phyloP scores from a whole-genome alignment of 2,888 invertebrate genomes.

The Megaustenia siamemsis region DNA sequence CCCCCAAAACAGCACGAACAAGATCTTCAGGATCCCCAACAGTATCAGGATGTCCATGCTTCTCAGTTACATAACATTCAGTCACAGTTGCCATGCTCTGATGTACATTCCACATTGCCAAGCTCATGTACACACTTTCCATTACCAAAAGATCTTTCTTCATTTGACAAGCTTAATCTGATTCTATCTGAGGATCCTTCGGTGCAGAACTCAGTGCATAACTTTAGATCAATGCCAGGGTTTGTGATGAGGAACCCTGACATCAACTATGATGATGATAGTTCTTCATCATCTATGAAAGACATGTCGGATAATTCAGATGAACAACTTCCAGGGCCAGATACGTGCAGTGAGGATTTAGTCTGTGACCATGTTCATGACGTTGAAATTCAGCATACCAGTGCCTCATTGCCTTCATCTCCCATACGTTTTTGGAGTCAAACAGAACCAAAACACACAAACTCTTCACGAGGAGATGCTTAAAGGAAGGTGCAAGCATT shows the following conservation, averaged over 20 bases:
- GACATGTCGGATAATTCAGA: background rate
- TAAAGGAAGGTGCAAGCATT: slow-evolving; percentile 70
- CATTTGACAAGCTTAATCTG: slow-evolving; percentile 44
- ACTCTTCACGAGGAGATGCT: slow-evolving; percentile 69
- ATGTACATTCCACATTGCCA: slow-evolving; percentile 14
- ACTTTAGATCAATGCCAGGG: slow-evolving; percentile 54
- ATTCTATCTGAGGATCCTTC: slow-evolving; percentile 51
- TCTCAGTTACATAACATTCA: background rate
- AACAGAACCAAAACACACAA: slow-evolving; percentile 66
- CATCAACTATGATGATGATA: background rate
- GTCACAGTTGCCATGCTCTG: background rate
- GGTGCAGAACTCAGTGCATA: slow-evolving; percentile 34
- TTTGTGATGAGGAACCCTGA: slow-evolving; percentile 54
- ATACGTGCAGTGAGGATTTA: background rate
- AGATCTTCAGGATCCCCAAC: background rate
- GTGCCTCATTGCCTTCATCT: slow-evolving; percentile 76
- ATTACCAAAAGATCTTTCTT: slow-evolving; percentile 32
- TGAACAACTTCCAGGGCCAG: background rate
- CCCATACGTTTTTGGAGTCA: slow-evolving; percentile 69
- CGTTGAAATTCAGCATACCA: slow-evolving; percentile 66
- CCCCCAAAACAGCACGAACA: background rate
- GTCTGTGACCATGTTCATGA: slow-evolving; percentile 34
- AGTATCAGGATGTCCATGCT: background rate
- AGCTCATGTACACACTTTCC: background rate
- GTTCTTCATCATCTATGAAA: background rate